Evolutionary conservation across 2,113 vertebrate species (phyloP), one percentile per base, ranked within the genome.

Genomic region (Pedetes capensis): DNA sequence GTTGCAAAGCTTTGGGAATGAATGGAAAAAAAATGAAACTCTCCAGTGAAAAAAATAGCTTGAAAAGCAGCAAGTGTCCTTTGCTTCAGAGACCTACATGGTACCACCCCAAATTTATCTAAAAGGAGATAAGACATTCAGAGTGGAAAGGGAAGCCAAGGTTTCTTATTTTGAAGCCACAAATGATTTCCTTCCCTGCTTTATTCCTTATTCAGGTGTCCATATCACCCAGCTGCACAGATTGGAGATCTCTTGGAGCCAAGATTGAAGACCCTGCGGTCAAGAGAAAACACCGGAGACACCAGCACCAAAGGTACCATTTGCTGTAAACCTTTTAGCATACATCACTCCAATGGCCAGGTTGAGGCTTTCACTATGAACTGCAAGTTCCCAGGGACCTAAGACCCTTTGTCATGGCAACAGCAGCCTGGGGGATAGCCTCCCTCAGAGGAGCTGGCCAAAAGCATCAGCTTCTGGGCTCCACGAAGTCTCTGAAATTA

Each of bases 231-330:
- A 42, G 32, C 42, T 44, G 23, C 63, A 16, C 23, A 68, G 80
- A 96, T 49, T 39, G 16, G 29, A 5, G 27, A 66, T 51, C 59
- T 88, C 71, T 64, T 23, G 81, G 85, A 74, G 4, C 78, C 16
- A 63, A 76, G 83, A 76, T n/a, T 71, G 39, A 92, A 95, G 87
- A 76, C 37, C 4, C 32, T 14, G n/a, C 8, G 0, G 22, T 16
- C 79, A 82, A 92, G 68, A 90, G 78, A 44, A 25, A 49, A 47
- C 74, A 37, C 6, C 8, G 0, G 53, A 76, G 88, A 55, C 69
- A 18, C 8, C 34, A 2, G 53, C 79, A 53, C 78, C 13, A 69
- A 81, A 97, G 97, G 97, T 97, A 97, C 88, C 5, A 0, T 95
- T 84, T 87, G n/a, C 87, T 69, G 23, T 61, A 74, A 74, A 29